Base-by-base conservation (phyloP, 2,113 vertebrate species). In the Catharus bicknelli region DNA sequence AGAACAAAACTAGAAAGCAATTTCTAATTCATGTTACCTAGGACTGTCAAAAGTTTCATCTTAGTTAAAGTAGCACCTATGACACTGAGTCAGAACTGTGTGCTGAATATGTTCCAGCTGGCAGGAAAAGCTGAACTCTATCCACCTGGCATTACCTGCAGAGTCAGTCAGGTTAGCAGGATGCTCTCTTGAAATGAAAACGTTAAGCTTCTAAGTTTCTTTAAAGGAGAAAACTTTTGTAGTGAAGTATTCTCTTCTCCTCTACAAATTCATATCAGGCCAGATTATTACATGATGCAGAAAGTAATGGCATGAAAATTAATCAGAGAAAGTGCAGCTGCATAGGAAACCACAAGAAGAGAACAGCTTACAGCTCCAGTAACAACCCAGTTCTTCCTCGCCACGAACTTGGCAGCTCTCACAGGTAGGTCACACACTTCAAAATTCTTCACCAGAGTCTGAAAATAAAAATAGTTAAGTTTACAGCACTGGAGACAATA, bases 391-490 rank as follows among this genome's bases (percentile, higher is more conserved):
- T 99, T 99, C 97, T 99, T 99, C 64, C 99, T 98, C 6, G 99
- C 99, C 83, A 99, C 99, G 73, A 99, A 99, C 92, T 99, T 99
- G 19, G 99, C 98, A n/a, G 99, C 99, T 97, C 99, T 98, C 86
- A 99, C 99, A 15, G 99, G 99, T 76, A 99, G 97, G 90, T 99
- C 99, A 74, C 99, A 99, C 13, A 99, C 99, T 97, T 99, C 99
- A 96, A 99, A 99, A 6, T 99, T 99, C 98, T 99, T 99, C 95
- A 99, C 99, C 53, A 99, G 97, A 4, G 99, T 99, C 99, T 99
- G 85, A 64, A 97, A 96, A 95, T 17, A 94, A 95, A 85, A 86
- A 42, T 1, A 94, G 2, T 9, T 5, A 50, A 3, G 5, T 67
- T 64, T 73, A 75, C 4, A 73, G 66, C 51, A 67, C 4, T 38